These are phyloP conservation scores for Heteromyza rotundicornis DNA, from an alignment of 2,888 invertebrate species.

Conservation along the genomic window DNA sequence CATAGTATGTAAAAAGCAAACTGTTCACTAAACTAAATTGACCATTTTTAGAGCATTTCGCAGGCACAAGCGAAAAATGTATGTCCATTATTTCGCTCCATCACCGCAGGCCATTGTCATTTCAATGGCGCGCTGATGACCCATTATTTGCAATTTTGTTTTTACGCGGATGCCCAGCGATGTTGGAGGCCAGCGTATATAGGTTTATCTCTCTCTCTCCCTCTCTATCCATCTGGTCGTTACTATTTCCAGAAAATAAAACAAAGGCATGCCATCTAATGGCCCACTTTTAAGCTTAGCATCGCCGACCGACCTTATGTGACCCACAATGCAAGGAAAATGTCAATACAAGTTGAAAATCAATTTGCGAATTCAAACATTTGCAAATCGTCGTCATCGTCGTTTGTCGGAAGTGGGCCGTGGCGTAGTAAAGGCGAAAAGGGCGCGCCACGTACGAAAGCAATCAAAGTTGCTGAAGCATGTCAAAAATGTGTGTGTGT, in stretches of 20 bases:
- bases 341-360: conserved; percentile 20
- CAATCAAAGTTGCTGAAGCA: conserved; percentile 14
- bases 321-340: not conserved
- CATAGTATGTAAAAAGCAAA: too few relatives aligned
- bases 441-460: too few relatives aligned
- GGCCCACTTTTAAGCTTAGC: not conserved
- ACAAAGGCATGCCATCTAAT: too few relatives aligned
- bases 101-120: conserved; percentile 35
- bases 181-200: not conserved
- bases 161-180: conserved; percentile 41
- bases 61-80: not conserved
- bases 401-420: too few relatives aligned
- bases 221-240: too few relatives aligned
- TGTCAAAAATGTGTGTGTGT: conserved; percentile 30
- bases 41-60: not conserved
- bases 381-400: not conserved
- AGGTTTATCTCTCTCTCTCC: too few relatives aligned
- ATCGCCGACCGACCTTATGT: not conserved
- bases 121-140: conserved; percentile 48
- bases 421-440: too few relatives aligned
- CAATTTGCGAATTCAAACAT: conserved; percentile 20
- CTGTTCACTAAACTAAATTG: too few relatives aligned
- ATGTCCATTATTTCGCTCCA: conserved; percentile 14
- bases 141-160: conserved; percentile 40
- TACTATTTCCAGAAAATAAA: too few relatives aligned